Conservation (phyloP, 2,113 vertebrate species). For the Picathartes gymnocephalus region DNA sequence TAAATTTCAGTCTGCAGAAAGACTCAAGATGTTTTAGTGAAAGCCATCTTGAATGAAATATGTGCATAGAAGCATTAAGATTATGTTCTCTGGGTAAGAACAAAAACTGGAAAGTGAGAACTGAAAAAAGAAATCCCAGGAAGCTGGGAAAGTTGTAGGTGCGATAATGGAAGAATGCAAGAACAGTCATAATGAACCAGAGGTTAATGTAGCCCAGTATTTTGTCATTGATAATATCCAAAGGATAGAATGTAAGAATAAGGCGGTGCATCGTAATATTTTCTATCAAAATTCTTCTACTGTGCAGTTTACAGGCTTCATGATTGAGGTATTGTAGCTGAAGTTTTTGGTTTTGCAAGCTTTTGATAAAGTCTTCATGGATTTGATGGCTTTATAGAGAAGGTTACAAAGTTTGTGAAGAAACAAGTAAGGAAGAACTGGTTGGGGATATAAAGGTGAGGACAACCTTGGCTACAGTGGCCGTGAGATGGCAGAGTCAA, state of each 20-base stretch:
- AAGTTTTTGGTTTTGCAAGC: not conserved
- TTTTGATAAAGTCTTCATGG: not conserved
- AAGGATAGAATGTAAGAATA: not conserved
- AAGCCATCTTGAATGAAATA: not conserved
- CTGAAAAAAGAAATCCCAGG: not conserved
- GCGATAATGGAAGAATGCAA: not conserved
- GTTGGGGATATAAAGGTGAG: not conserved
- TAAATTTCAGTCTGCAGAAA: not conserved
- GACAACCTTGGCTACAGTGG: not conserved
- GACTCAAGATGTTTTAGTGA: not conserved
- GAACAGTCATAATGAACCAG: not conserved
- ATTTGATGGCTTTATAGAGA: not conserved
- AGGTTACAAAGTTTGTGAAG: not conserved
- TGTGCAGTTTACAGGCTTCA: not conserved
- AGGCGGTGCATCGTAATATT: not conserved
- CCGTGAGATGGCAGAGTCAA: not conserved
- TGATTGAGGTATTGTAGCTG: not conserved
- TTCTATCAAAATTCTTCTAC: not conserved
- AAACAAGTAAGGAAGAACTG: not conserved
- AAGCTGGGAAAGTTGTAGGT: not conserved
- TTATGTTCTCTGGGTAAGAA: not conserved
- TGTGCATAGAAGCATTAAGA: not conserved
- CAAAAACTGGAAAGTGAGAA: not conserved
- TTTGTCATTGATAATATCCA: not conserved
- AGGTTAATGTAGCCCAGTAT: not conserved